phyloP scores from a whole-genome alignment of 2,113 vertebrate species.

The Petrocephalus microphthalmus region DNA sequence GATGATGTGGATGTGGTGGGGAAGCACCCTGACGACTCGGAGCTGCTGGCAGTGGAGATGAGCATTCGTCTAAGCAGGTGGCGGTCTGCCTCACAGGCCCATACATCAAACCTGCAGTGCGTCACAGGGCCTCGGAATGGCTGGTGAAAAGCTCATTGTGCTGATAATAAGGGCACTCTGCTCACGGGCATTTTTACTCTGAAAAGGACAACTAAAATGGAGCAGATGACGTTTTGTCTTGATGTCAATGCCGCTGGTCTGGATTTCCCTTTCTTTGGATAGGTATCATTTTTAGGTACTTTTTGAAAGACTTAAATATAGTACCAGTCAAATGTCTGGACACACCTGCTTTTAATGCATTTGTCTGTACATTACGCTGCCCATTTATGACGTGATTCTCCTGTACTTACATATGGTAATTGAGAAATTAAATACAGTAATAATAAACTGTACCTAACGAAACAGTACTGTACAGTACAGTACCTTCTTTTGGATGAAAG shows the following conservation, averaged over 20 bases:
- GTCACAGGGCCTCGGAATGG: neutral
- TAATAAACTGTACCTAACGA: neutral
- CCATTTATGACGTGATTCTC: neutral
- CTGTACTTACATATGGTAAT: neutral
- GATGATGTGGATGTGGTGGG: neutral
- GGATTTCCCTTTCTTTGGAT: neutral
- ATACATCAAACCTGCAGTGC: neutral
- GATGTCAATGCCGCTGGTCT: neutral
- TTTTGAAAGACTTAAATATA: neutral
- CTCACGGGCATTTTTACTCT: neutral
- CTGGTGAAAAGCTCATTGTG: neutral
- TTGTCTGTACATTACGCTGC: neutral
- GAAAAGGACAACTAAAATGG: neutral
- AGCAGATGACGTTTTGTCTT: neutral
- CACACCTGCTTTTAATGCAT: neutral
- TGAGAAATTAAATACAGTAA: neutral
- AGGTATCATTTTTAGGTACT: neutral
- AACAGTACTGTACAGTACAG: neutral
- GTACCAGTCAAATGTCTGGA: neutral
- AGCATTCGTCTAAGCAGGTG: neutral
- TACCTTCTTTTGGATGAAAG: neutral
- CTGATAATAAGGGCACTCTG: neutral
- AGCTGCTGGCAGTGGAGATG: neutral
- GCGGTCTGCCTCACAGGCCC: neutral
- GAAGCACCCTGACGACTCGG: neutral